These are phyloP conservation scores for Corvus cornix DNA, from an alignment of 2,113 vertebrate species.

Conservation along the genomic window DNA sequence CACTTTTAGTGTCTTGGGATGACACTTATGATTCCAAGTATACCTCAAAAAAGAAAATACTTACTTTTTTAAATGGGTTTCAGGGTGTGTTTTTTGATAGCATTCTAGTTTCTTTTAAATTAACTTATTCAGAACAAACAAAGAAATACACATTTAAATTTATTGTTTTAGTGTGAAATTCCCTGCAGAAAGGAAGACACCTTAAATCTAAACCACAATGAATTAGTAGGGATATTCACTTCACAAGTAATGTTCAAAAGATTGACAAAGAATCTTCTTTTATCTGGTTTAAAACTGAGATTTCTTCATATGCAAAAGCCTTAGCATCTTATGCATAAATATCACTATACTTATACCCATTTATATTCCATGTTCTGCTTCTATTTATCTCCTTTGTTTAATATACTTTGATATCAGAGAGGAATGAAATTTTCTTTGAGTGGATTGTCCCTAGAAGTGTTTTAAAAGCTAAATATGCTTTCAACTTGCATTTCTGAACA, in stretches of 20 bases:
- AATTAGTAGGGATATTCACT: not conserved
- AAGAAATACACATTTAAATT: not conserved
- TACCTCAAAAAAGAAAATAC: not conserved
- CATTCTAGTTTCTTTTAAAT: not conserved
- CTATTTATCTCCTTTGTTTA: not conserved
- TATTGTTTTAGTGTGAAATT: not conserved
- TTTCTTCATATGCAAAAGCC: not conserved
- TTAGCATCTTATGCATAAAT: not conserved
- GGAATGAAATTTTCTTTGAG: not conserved
- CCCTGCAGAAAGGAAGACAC: not conserved
- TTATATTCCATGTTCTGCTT: not conserved
- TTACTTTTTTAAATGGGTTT: not conserved
- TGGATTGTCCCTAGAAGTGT: not conserved
- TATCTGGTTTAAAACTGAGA: not conserved
- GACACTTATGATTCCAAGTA: not conserved
- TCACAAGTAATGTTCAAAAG: not conserved
- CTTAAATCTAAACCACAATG: not conserved
- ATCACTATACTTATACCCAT: not conserved
- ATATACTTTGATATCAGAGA: not conserved
- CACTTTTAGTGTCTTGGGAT: not conserved
- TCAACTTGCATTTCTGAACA: not conserved
- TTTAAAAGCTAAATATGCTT: not conserved
- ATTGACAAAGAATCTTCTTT: not conserved
- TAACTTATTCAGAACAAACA: not conserved
- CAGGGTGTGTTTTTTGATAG: fast-evolving